Evolutionary conservation across 1,140 invertebrate species (phyloP).

Genomic region (Ericerus pela): DNA sequence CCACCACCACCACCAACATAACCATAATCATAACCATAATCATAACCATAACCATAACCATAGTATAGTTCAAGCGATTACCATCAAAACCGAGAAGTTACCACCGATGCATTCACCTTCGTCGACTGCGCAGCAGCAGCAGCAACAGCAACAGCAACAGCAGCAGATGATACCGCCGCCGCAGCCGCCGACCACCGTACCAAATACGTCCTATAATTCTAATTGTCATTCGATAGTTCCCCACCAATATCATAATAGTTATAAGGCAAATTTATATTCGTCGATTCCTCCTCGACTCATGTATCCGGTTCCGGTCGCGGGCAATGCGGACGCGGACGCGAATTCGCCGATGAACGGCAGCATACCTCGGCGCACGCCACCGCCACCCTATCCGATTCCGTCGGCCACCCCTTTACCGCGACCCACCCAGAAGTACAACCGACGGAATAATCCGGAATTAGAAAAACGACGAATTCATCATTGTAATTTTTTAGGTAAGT

Average conservation of each 20-base stretch:
- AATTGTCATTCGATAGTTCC: not conserved
- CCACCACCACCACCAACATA: no score
- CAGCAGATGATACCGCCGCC: not conserved
- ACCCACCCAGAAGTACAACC: constrained; percentile 54
- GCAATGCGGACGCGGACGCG: not conserved
- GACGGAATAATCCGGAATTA: constrained; percentile 87
- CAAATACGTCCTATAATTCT: not conserved
- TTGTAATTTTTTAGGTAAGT: constrained; percentile 83
- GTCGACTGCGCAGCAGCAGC: not conserved
- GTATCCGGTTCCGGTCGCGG: not conserved
- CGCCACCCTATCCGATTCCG: constrained; percentile 41
- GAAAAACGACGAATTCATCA: constrained; percentile 89
- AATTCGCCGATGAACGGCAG: constrained; percentile 31
- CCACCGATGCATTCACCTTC: not conserved
- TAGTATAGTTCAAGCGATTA: not conserved
- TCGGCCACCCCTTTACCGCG: constrained; percentile 32
- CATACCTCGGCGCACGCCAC: constrained; percentile 44
- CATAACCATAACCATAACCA: no score
- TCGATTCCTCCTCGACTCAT: not conserved
- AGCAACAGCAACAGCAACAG: not conserved
- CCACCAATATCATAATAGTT: not conserved
- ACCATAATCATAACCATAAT: no score
- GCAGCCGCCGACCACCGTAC: not conserved
- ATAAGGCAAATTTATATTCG: not conserved
- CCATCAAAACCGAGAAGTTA: constrained; percentile 1